Percentiles rank a stretch among this genome's conserved stretches.
Conservation (phyloP, 2,888 invertebrate species). For the Acanthosepion pharaonis region DNA sequence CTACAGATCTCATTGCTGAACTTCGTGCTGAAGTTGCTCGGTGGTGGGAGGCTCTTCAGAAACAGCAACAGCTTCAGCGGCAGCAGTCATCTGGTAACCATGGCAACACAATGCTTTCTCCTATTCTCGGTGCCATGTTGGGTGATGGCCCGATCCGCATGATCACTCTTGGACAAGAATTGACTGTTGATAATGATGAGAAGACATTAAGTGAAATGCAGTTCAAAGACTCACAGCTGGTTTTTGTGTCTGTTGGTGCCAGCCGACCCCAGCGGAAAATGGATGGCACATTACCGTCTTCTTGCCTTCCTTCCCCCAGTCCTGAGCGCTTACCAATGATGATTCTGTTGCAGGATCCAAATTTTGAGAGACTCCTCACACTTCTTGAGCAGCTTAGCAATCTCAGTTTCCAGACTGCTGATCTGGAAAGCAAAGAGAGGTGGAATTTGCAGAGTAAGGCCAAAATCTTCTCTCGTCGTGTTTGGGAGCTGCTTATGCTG, state of each 20-base stretch:
- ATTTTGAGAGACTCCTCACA: constrained; percentile 92
- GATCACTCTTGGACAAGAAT: constrained; percentile 91
- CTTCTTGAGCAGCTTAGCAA: constrained; percentile 92
- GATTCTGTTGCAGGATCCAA: constrained; percentile 86
- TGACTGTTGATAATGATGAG: constrained; percentile 93
- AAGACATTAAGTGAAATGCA: constrained; percentile 92
- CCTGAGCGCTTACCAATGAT: constrained; percentile 87
- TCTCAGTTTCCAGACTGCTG: constrained; percentile 82
- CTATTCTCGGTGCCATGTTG: constrained; percentile 81
- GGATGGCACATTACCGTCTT: constrained; percentile 87
- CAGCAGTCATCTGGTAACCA: constrained; percentile 59
- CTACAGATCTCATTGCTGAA: constrained; percentile 92
- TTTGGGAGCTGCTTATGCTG: constrained; percentile 94
- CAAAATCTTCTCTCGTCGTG: constrained; percentile 89
- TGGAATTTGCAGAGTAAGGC: constrained; percentile 77
- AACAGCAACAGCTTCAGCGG: constrained; percentile 68
- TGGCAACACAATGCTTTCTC: constrained; percentile 72
- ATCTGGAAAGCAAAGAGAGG: constrained; percentile 69
- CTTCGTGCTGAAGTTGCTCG: constrained; percentile 94
- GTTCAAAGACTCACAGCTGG: constrained; percentile 91
- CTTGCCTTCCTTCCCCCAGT: constrained; percentile 88
- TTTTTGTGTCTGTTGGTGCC: constrained; percentile 92
- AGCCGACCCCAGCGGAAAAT: constrained; percentile 79
- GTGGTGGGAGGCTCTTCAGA: constrained; percentile 85
- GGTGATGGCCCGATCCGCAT: constrained; percentile 90